These are phyloP conservation scores for Ophioninae sp. DNA, from an alignment of 2,888 invertebrate genomes.

Conservation along the genomic window DNA sequence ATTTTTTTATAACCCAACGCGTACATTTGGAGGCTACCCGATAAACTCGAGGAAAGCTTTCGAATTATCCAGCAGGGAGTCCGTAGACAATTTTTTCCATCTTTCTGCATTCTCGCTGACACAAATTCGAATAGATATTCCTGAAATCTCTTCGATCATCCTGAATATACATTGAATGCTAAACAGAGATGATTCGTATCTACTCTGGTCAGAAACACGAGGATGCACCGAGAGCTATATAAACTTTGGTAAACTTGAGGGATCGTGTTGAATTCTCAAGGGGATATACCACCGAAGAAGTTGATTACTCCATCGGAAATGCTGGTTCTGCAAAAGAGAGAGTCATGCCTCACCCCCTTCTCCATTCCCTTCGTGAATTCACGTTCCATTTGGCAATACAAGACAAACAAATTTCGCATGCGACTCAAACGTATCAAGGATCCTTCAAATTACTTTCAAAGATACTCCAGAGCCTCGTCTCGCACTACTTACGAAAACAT, in stretches of 20 bases:
- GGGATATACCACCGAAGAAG: constrained; percentile 45
- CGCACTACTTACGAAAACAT: not conserved
- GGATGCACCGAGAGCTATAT: constrained; percentile 11
- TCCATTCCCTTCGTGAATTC: constrained; percentile 16
- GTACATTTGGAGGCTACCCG: not conserved
- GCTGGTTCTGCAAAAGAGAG: constrained; percentile 40
- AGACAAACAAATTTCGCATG: constrained; percentile 42
- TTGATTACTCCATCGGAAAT: constrained; percentile 58
- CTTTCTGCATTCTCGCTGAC: constrained; percentile 26
- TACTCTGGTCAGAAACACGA: constrained; percentile 39
- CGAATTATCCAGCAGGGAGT: not conserved
- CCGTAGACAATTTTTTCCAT: not conserved
- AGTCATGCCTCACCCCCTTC: not conserved
- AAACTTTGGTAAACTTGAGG: constrained; percentile 48
- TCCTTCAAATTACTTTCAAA: constrained; percentile 13
- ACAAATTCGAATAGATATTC: constrained; percentile 45
- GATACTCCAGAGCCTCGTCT: constrained; percentile 2
- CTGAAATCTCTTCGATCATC: constrained; percentile 43
- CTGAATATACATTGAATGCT: constrained; percentile 5
- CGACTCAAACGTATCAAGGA: constrained; percentile 21
- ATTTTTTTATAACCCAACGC: not conserved
- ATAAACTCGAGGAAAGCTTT: constrained; percentile 10
- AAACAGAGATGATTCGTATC: constrained; percentile 25
- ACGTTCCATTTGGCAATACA: constrained; percentile 39
- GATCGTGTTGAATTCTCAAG: constrained; percentile 47